These are phyloP conservation scores for Gonioctena quinquepunctata DNA, from an alignment of 1,140 invertebrate species.

Conservation along the genomic window DNA sequence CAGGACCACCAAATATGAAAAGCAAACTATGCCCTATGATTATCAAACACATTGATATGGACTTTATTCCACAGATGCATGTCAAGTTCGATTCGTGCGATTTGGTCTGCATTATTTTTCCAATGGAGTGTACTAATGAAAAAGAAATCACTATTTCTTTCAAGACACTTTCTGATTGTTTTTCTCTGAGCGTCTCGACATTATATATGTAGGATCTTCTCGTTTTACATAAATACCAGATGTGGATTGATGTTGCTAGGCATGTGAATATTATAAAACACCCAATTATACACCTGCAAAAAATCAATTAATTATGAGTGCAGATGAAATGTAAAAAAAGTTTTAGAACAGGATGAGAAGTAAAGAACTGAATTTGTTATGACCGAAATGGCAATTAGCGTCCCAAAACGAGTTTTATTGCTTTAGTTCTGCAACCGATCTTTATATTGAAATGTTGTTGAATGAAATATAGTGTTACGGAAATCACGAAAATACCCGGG, in stretches of 20 bases:
- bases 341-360: no score
- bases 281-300: slow-evolving; percentile 39
- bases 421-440: no score
- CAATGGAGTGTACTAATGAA: slow-evolving; percentile 63
- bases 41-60: slow-evolving; percentile 67
- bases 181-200: slow-evolving; percentile 20
- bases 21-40: slow-evolving; percentile 66
- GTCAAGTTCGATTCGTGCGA: slow-evolving; percentile 64
- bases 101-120: slow-evolving; percentile 65
- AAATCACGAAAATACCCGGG: no score
- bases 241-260: slow-evolving; percentile 39
- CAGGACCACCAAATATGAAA: slow-evolving; percentile 67
- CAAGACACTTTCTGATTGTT: slow-evolving; percentile 23
- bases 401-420: no score
- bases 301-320: no score
- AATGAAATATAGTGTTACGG: no score
- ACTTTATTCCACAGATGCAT: slow-evolving; percentile 68
- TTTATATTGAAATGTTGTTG: no score
- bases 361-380: no score
- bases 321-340: no score
- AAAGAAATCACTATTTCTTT: slow-evolving; percentile 61
- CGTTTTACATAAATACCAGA: slow-evolving; percentile 21
- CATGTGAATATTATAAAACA: slow-evolving; percentile 43
- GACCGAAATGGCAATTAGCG: no score
- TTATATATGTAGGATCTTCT: slow-evolving; percentile 22